Evolutionary conservation across 2,888 invertebrate species (phyloP).

Genomic region (Lordiphosa fenestrarum): DNA sequence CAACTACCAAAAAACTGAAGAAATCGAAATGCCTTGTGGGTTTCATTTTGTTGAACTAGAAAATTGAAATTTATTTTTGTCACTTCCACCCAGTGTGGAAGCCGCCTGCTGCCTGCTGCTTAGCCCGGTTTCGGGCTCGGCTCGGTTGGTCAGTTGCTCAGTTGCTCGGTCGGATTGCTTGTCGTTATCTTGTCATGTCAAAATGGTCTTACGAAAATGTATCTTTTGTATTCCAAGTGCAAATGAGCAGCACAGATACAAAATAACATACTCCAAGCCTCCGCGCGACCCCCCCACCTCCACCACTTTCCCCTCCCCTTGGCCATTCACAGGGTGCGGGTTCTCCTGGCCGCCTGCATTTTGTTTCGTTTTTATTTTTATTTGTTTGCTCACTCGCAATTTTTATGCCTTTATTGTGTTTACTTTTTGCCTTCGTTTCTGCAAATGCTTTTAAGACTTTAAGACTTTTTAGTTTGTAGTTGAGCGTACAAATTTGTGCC

Average conservation of each 20-base stretch:
- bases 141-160: slow-evolving; percentile 30
- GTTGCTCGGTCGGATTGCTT: slow-evolving; percentile 59
- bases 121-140: slow-evolving; percentile 2
- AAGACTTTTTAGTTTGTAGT: slow-evolving; percentile 71
- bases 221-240: slow-evolving; percentile 77
- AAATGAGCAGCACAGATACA: slow-evolving; percentile 71
- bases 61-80: no score
- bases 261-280: slow-evolving; percentile 30
- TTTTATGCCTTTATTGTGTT: slow-evolving; percentile 75
- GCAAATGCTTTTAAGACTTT: slow-evolving; percentile 76
- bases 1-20: no score
- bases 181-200: slow-evolving; percentile 79
- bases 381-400: slow-evolving; percentile 75
- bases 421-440: slow-evolving; percentile 69
- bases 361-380: slow-evolving; percentile 45
- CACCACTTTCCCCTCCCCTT: neutral
- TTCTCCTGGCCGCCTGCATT: slow-evolving; percentile 1
- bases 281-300: slow-evolving; percentile 5
- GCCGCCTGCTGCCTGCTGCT: neutral
- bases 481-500: slow-evolving; percentile 69
- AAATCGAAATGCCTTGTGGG: no score
- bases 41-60: no score
- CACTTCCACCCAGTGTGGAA: neutral
- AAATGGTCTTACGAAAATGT: slow-evolving; percentile 77
- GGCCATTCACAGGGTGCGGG: no score